Percentiles rank a stretch among this genome's conserved stretches.
phyloP scores from a whole-genome alignment of 2,113 vertebrate genomes.

The Calidris pugnax region DNA sequence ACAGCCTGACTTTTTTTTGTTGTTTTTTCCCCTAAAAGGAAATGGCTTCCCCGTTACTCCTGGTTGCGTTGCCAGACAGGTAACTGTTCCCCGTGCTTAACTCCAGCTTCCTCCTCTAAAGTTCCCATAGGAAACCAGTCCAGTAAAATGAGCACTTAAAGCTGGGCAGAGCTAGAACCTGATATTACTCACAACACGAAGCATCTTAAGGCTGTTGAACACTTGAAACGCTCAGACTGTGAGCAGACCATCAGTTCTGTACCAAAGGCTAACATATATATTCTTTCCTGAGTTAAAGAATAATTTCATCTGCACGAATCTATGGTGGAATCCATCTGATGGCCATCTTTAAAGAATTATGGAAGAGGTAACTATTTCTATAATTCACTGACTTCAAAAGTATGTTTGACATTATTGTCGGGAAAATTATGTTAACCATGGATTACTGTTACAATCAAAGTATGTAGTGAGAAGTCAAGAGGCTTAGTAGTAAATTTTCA shows the following conservation, averaged over 20 bases:
- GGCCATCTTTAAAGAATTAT: slow-evolving; percentile 75
- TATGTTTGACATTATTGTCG: slow-evolving; percentile 78
- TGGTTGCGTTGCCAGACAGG: neutral
- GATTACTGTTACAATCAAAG: slow-evolving; percentile 79
- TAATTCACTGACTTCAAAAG: slow-evolving; percentile 76
- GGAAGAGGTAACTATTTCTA: slow-evolving; percentile 71
- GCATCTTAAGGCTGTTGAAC: neutral
- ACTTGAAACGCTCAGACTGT: neutral
- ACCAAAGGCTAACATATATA: neutral
- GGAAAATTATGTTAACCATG: slow-evolving; percentile 78
- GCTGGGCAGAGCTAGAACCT: neutral
- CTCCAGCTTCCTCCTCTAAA: neutral
- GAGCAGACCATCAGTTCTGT: neutral
- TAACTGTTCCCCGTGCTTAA: neutral
- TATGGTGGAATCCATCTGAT: slow-evolving; percentile 42
- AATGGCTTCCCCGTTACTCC: neutral
- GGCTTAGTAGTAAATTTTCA: slow-evolving; percentile 72
- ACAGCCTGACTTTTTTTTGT: neutral
- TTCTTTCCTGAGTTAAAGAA: neutral
- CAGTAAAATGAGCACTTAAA: neutral
- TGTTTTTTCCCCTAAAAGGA: neutral
- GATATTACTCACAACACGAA: neutral
- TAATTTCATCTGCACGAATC: slow-evolving; percentile 2
- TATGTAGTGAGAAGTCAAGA: slow-evolving; percentile 74
- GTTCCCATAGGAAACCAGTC: neutral